A percentile compares a stretch with the other conserved stretches of the same genome.
phyloP scores from a whole-genome alignment of 2,797 vertebrate genomes.

The Dicrostonyx torquatus region DNA sequence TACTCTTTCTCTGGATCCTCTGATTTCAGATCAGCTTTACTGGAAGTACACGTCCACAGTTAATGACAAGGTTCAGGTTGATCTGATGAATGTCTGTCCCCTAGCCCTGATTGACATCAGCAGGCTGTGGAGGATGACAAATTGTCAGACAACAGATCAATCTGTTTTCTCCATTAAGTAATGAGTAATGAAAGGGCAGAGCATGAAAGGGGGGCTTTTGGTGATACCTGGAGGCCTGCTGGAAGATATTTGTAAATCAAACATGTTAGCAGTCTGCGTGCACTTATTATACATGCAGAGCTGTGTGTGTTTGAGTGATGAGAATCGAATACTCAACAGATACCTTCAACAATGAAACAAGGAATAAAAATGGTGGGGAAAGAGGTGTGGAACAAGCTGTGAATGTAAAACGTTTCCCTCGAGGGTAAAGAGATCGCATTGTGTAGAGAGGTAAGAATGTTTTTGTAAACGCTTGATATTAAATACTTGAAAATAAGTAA shows the following conservation, averaged over 20 bases:
- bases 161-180: constrained; percentile 88
- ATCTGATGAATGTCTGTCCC: constrained; percentile 83
- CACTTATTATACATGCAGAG: constrained; percentile 62
- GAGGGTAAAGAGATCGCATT: neutral
- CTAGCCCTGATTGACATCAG: constrained; percentile 84
- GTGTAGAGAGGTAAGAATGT: neutral
- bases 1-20: constrained; percentile 21
- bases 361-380: constrained; percentile 65
- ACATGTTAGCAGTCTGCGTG: constrained; percentile 2
- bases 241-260: constrained; percentile 75
- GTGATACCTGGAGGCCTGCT: constrained; percentile 48
- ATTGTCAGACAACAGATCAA: constrained; percentile 89
- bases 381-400: constrained; percentile 55
- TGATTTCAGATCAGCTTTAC: constrained; percentile 49
- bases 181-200: constrained; percentile 89
- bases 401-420: constrained; percentile 48
- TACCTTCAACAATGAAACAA: constrained; percentile 70
- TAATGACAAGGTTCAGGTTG: constrained; percentile 72
- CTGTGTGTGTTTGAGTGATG: constrained; percentile 67
- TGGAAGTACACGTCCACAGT: constrained; percentile 52
- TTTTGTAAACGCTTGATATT: constrained; percentile 11
- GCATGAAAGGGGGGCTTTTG: constrained; percentile 78
- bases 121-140: constrained; percentile 84
- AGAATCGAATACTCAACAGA: constrained; percentile 65
- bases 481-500: constrained; percentile 25